Conservation (phyloP, 2,113 vertebrate species). For the Bungarus multicinctus region DNA sequence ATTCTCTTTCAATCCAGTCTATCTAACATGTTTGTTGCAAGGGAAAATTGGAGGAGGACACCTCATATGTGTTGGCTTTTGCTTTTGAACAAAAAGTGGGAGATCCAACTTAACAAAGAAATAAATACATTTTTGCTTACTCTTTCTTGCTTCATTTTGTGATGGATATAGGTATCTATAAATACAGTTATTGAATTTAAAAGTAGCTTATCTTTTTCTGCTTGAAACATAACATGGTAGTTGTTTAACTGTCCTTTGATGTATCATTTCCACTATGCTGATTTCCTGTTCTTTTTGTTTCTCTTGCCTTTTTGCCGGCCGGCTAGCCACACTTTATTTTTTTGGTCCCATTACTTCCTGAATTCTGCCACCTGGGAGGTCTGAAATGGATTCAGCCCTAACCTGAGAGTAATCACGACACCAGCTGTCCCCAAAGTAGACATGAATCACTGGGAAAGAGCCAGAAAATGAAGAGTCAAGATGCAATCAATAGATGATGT, state of each 20-base stretch:
- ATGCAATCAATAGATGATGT: slow-evolving; percentile 24
- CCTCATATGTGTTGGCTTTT: background rate
- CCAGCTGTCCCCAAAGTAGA: slow-evolving; percentile 52
- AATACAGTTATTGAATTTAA: background rate
- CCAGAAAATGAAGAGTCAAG: slow-evolving; percentile 49
- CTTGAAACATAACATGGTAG: background rate
- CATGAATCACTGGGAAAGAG: slow-evolving; percentile 41
- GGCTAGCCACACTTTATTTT: background rate
- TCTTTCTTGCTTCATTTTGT: background rate
- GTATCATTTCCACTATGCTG: background rate
- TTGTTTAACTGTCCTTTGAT: background rate
- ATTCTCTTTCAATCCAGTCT: background rate
- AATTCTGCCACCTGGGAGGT: slow-evolving; percentile 1
- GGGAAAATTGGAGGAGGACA: background rate
- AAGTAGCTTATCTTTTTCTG: background rate
- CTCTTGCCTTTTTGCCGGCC: background rate
- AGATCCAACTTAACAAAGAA: background rate
- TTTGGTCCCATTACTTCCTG: background rate
- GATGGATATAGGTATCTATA: background rate
- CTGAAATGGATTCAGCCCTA: slow-evolving; percentile 40
- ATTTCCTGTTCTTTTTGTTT: background rate
- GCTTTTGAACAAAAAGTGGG: background rate
- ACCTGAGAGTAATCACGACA: background rate
- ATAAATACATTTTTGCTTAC: background rate
- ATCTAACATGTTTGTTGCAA: background rate